Evolutionary conservation across 1,140 invertebrate genomes (phyloP).

Genomic region (Aphelenchoides avenae): DNA sequence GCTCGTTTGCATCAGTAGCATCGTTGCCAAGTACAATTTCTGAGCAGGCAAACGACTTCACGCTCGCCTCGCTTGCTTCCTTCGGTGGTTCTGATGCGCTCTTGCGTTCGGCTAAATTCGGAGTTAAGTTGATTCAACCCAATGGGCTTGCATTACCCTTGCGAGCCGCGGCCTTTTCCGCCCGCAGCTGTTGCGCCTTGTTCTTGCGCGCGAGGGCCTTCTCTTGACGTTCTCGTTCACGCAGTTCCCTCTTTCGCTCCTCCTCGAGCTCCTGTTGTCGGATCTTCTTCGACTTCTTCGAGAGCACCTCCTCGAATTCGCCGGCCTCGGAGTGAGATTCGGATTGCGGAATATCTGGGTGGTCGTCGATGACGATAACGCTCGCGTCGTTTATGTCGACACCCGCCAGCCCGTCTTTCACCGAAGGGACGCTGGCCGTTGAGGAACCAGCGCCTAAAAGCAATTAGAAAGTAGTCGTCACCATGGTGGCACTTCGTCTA

Average conservation of each 20-base stretch:
- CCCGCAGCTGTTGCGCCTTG: not conserved
- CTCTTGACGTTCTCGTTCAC: conserved; percentile 14
- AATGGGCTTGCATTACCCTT: conserved; percentile 5
- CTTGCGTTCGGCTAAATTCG: not conserved
- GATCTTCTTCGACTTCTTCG: conserved; percentile 23
- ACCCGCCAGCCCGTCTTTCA: conserved; percentile 54
- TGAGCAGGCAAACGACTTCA: not conserved
- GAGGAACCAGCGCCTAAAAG: conserved; percentile 6
- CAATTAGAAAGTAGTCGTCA: not conserved
- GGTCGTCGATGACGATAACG: conserved; percentile 66
- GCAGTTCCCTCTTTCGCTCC: conserved; percentile 25
- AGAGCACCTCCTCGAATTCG: conserved; percentile 76
- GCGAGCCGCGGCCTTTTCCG: not conserved
- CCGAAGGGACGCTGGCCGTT: not conserved
- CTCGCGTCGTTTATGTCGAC: conserved; percentile 56
- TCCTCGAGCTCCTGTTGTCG: conserved; percentile 18
- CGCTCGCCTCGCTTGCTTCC: not conserved
- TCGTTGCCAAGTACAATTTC: conserved; percentile 8
- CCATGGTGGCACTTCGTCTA: not conserved
- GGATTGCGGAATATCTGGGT: conserved; percentile 64
- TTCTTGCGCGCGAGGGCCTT: not conserved
- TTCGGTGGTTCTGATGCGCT: not conserved
- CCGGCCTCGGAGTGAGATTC: conserved; percentile 63
- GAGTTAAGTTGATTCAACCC: not conserved
- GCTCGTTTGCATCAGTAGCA: conserved; percentile 9